Evolutionary conservation across 2,113 vertebrate species (phyloP).

Genomic region (Equus przewalskii): DNA sequence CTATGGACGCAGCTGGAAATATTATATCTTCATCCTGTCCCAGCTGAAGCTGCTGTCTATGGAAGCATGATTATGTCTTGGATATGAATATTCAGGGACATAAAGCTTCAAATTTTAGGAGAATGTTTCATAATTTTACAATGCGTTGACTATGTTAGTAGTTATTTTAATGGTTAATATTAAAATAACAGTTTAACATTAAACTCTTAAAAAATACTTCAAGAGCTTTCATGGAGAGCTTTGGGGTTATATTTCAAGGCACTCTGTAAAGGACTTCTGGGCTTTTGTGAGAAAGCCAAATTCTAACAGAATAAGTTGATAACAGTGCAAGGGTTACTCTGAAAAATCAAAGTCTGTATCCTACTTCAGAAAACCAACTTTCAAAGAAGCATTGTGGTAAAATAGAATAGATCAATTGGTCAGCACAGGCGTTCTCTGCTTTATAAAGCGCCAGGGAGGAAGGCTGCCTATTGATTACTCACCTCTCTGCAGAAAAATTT

Average conservation of each 20-base stretch:
- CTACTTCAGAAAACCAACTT: slow-evolving; percentile 21
- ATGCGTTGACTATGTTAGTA: not conserved
- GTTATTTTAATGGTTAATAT: not conserved
- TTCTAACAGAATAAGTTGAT: slow-evolving; percentile 1
- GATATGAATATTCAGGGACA: not conserved
- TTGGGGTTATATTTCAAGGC: not conserved
- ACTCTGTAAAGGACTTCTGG: not conserved
- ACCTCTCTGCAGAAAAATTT: not conserved
- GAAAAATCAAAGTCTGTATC: not conserved
- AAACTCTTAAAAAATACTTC: not conserved
- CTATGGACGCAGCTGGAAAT: not conserved
- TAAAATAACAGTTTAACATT: not conserved
- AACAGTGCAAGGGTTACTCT: not conserved
- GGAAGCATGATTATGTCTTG: not conserved
- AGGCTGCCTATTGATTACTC: not conserved
- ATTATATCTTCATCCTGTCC: not conserved
- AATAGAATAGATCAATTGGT: not conserved
- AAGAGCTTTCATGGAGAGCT: not conserved
- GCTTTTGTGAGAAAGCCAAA: not conserved
- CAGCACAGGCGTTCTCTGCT: not conserved
- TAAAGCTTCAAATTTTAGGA: not conserved
- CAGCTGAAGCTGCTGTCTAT: not conserved
- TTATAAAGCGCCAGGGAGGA: not conserved
- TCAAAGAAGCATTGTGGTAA: not conserved
- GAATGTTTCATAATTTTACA: not conserved